Evolutionary conservation across 2,113 vertebrate species (phyloP).

Genomic region (Alosa alosa): DNA sequence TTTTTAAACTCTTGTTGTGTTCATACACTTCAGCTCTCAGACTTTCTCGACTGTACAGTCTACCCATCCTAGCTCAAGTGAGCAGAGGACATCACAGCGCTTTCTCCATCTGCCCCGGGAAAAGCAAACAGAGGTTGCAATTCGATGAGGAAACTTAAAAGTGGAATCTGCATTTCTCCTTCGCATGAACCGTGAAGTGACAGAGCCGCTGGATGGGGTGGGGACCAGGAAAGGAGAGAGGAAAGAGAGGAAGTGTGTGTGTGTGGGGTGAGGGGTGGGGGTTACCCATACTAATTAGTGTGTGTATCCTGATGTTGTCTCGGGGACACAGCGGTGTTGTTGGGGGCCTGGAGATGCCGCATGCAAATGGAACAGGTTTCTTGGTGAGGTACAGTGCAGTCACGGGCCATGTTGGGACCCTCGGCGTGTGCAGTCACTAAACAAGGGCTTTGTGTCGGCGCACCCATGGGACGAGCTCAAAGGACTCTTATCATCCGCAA

Average conservation of each 20-base stretch:
- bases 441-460: constrained; percentile 66
- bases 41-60: neutral
- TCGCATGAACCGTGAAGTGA: constrained; percentile 60
- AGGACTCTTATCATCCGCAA: constrained; percentile 63
- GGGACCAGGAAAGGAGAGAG: constrained; percentile 35
- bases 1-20: constrained; percentile 49
- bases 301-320: constrained; percentile 56
- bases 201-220: constrained; percentile 61
- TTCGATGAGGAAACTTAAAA: constrained; percentile 58
- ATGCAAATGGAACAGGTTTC: constrained; percentile 67
- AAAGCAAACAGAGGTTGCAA: constrained; percentile 61
- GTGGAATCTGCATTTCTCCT: constrained; percentile 58
- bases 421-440: constrained; percentile 54
- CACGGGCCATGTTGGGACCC: constrained; percentile 60
- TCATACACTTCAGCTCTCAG: constrained; percentile 40
- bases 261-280: constrained; percentile 22
- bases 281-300: constrained; percentile 60
- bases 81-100: constrained; percentile 41
- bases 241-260: constrained; percentile 11
- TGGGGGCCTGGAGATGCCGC: constrained; percentile 55
- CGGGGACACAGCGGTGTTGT: constrained; percentile 52
- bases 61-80: neutral
- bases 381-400: constrained; percentile 60
- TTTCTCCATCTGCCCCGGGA: constrained; percentile 48
- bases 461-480: constrained; percentile 61